Conservation (phyloP, 2,888 invertebrate genomes). For the Eupithecia dodoneata region DNA sequence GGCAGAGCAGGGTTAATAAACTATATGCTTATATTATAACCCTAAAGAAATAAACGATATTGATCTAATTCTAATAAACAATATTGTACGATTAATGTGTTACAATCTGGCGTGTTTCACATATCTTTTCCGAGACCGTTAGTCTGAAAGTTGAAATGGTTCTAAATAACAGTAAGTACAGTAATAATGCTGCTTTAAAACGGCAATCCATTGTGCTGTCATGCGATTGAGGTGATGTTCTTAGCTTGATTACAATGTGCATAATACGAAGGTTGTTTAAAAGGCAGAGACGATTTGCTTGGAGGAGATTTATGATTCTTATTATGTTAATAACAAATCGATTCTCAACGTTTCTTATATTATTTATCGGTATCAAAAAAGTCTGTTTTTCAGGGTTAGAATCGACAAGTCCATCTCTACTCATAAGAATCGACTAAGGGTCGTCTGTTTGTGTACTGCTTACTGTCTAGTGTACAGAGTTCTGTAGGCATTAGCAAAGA, state of each 20-base stretch:
- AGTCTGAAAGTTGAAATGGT: constrained; percentile 38
- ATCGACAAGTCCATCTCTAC: no score
- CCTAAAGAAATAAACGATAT: background rate
- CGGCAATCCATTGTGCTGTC: constrained; percentile 44
- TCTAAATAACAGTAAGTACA: constrained; percentile 41
- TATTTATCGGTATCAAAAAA: no score
- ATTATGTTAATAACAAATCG: background rate
- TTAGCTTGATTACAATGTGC: constrained; percentile 17
- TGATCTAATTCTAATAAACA: background rate
- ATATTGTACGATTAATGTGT: background rate
- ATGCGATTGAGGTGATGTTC: constrained; percentile 32
- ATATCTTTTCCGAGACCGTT: constrained; percentile 27
- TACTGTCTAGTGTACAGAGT: no score
- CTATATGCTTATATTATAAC: background rate
- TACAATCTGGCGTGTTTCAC: background rate
- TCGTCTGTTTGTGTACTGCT: no score
- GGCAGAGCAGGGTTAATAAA: background rate
- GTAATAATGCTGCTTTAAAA: constrained; percentile 37
- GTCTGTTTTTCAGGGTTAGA: no score
- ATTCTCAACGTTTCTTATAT: background rate
- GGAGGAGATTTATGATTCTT: background rate
- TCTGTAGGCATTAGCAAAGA: no score
- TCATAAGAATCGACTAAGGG: no score
- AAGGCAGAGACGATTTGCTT: background rate
- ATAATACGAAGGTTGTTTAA: constrained; percentile 15